These are phyloP conservation scores for Irena cyanogastra DNA, from an alignment of 2,113 vertebrate genomes.

Conservation along the genomic window DNA sequence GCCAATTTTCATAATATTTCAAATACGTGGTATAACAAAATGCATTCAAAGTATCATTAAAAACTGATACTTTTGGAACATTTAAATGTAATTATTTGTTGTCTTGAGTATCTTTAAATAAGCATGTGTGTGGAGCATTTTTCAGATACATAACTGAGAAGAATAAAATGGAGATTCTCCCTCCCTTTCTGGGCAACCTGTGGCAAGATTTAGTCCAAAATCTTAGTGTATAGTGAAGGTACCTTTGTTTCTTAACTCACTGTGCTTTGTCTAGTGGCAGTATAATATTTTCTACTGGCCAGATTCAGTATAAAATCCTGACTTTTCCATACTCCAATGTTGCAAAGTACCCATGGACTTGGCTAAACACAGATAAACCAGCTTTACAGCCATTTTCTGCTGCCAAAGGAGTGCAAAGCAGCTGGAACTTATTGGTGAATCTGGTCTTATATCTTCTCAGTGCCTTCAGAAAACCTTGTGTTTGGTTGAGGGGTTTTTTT, in stretches of 20 bases:
- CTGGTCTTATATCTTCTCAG: background rate
- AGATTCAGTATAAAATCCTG: background rate
- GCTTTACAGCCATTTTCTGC: background rate
- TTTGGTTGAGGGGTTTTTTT: background rate
- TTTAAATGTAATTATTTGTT: background rate
- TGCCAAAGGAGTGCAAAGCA: background rate
- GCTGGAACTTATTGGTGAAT: constrained; percentile 9
- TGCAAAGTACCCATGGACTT: background rate
- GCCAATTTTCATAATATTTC: constrained; percentile 39
- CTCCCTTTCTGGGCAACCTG: background rate
- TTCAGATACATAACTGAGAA: background rate
- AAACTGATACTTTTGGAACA: background rate
- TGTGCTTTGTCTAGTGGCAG: background rate
- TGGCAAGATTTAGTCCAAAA: background rate
- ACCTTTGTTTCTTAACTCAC: background rate
- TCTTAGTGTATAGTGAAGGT: background rate
- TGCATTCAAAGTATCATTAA: background rate
- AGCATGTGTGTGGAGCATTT: background rate
- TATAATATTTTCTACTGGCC: background rate
- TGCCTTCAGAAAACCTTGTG: background rate
- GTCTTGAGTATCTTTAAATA: background rate
- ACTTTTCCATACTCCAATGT: background rate
- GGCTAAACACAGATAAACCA: background rate
- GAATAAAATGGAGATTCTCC: background rate
- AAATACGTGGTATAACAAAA: constrained; percentile 1